Conservation (phyloP, 1,140 invertebrate genomes). For the Palaemon carinicauda region DNA sequence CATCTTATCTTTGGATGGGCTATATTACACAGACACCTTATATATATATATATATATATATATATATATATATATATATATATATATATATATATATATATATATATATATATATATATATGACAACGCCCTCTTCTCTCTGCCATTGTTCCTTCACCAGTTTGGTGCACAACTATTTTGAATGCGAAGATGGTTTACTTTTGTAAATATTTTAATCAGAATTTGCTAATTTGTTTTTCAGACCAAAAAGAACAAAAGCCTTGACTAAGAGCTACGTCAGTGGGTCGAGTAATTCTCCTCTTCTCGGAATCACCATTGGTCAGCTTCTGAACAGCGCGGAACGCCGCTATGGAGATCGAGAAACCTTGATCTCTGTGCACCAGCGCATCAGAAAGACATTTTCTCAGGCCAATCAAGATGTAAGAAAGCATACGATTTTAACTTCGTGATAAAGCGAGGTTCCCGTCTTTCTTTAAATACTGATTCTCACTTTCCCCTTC, state of each 20-base stretch:
- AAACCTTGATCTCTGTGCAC: constrained; percentile 71
- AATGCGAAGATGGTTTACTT: too few species aligned
- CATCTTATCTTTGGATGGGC: too few species aligned
- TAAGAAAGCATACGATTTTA: constrained; percentile 54
- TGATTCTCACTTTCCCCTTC: neutral
- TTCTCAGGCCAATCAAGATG: constrained; percentile 71
- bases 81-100: constrained; percentile 30
- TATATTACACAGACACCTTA: too few species aligned
- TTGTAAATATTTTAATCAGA: too few species aligned
- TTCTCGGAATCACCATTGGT: constrained; percentile 60
- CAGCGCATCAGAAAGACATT: constrained; percentile 74
- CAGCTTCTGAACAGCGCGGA: constrained; percentile 72
- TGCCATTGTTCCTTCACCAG: too few species aligned
- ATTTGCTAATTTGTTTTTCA: neutral
- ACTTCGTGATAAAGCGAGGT: neutral
- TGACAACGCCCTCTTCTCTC: too few species aligned
- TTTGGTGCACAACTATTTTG: too few species aligned
- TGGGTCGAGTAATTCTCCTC: neutral
- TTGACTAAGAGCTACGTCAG: neutral
- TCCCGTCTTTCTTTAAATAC: neutral
- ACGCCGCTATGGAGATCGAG: constrained; percentile 69
- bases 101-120: constrained; percentile 11
- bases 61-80: constrained; percentile 22
- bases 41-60: too few species aligned
- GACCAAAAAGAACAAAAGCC: neutral